phyloP scores from a whole-genome alignment of 1,140 invertebrate genomes.

The Cephus cinctus region DNA sequence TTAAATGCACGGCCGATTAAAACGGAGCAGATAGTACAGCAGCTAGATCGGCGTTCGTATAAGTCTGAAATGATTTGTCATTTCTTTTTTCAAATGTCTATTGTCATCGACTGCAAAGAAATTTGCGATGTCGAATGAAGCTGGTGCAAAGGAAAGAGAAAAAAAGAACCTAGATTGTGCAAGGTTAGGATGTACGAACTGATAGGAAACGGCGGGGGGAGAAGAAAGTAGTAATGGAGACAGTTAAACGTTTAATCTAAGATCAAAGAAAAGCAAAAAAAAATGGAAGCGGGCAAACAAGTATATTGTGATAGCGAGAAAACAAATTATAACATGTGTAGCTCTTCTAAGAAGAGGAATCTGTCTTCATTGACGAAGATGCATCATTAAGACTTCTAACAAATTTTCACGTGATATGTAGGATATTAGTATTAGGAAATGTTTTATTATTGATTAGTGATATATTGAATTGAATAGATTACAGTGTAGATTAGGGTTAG shows the following conservation, averaged over 20 bases:
- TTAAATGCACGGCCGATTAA: no score
- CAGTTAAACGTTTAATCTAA: no score
- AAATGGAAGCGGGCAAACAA: constrained; percentile 20
- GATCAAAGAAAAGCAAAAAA: no score
- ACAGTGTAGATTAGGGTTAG: constrained; percentile 21
- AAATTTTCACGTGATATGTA: constrained; percentile 48
- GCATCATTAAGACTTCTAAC: constrained; percentile 46
- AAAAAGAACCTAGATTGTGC: constrained; percentile 6
- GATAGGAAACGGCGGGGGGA: constrained; percentile 1
- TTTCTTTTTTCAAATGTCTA: no score
- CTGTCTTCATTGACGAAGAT: constrained; percentile 41
- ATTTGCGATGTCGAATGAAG: no score
- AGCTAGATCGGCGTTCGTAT: no score
- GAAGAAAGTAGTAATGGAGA: background rate
- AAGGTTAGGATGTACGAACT: background rate
- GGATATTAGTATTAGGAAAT: constrained; percentile 28
- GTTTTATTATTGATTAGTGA: constrained; percentile 30
- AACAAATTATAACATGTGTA: constrained; percentile 34
- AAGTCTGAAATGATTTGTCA: no score
- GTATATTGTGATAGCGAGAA: constrained; percentile 43
- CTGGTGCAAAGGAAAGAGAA: constrained; percentile 2
- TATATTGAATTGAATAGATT: constrained; percentile 21
- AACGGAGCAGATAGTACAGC: no score
- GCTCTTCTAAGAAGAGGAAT: constrained; percentile 40
- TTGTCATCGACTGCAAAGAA: no score